Percentiles rank a stretch among this genome's conserved stretches.
Evolutionary conservation across 2,888 invertebrate genomes (phyloP).

Genomic region (Eupithecia pulchellata): DNA sequence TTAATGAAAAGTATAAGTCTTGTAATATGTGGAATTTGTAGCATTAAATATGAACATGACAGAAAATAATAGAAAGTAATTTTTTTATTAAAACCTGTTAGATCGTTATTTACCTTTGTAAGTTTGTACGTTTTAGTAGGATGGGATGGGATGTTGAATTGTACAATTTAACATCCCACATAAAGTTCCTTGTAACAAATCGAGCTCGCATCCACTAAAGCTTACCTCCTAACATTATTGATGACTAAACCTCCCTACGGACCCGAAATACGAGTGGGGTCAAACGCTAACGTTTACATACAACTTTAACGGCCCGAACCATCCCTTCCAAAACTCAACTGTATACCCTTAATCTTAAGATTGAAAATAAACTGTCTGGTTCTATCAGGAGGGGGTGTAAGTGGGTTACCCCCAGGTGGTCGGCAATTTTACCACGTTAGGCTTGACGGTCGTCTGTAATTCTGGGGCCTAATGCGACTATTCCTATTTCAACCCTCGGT

Average conservation of each 20-base stretch:
- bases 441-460: slow-evolving; percentile 84
- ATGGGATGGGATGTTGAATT: too few relatives aligned
- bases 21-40: background rate
- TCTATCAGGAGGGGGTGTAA: slow-evolving; percentile 57
- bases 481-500: slow-evolving; percentile 83
- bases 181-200: slow-evolving; percentile 53
- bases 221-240: slow-evolving; percentile 82
- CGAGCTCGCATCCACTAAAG: slow-evolving; percentile 65
- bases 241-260: slow-evolving; percentile 76
- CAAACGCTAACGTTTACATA: slow-evolving; percentile 75
- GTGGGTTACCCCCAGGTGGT: slow-evolving; percentile 80
- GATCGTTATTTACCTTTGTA: background rate
- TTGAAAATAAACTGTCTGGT: slow-evolving; percentile 12
- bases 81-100: too few relatives aligned
- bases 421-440: slow-evolving; percentile 83
- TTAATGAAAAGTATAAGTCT: background rate
- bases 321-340: slow-evolving; percentile 11
- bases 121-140: too few relatives aligned
- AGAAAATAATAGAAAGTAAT: background rate
- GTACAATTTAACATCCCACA: slow-evolving; percentile 40
- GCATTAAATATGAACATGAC: too few relatives aligned
- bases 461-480: slow-evolving; percentile 84
- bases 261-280: slow-evolving; percentile 82
- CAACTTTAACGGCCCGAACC: slow-evolving; percentile 46
- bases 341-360: slow-evolving; percentile 21